Evolutionary conservation across 2,113 vertebrate species (phyloP).

Genomic region (Boulengeromyrus knoepffleri): DNA sequence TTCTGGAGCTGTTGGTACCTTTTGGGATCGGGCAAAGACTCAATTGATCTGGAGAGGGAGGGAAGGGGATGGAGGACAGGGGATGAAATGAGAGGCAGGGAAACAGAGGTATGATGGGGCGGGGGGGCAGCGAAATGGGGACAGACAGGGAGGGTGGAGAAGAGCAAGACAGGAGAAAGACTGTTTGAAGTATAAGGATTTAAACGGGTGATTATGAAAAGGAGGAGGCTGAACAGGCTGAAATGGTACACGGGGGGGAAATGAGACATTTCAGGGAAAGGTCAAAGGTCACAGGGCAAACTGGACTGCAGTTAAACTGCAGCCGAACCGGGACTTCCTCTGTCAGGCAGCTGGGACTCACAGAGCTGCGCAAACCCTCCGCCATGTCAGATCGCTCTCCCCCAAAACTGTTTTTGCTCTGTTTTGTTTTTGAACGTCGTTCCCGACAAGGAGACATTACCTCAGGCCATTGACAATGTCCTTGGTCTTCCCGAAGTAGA

Average conservation of each 20-base stretch:
- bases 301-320: neutral
- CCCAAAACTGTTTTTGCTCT: neutral
- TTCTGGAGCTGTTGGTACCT: conserved; percentile 98
- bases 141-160: neutral
- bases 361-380: neutral
- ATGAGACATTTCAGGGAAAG: neutral
- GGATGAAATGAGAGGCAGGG: conserved; percentile 8
- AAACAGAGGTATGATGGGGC: neutral
- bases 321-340: neutral
- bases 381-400: neutral
- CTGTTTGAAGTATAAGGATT: neutral
- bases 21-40: conserved; percentile 97
- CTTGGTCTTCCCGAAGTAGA: conserved; percentile 99
- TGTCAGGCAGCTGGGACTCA: neutral
- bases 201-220: neutral
- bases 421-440: neutral
- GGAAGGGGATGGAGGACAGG: conserved; percentile 43
- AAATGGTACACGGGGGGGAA: neutral
- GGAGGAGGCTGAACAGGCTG: neutral
- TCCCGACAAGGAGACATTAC: conserved; percentile 49
- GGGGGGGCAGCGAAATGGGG: neutral
- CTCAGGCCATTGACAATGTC: conserved; percentile 98
- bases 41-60: conserved; percentile 88
- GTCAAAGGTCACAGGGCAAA: neutral
- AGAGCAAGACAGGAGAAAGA: neutral